These are phyloP conservation scores for Squalus acanthias DNA, from an alignment of 2,797 vertebrate species.

Conservation along the genomic window DNA sequence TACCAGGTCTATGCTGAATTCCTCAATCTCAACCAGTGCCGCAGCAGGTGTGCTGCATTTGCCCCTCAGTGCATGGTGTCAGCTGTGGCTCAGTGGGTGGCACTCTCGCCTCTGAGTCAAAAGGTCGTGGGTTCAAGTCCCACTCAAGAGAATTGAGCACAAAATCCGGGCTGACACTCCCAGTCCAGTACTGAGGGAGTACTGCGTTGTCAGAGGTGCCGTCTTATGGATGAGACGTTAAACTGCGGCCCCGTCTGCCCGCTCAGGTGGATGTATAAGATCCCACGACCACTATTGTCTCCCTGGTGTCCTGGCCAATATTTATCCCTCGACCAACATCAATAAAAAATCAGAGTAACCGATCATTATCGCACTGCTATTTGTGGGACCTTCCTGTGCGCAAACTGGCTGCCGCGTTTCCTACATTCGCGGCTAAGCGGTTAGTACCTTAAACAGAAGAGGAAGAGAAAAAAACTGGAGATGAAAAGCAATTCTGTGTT, in stretches of 20 bases:
- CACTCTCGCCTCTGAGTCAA: background rate
- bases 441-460: background rate
- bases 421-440: background rate
- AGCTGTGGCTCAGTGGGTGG: background rate
- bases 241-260: background rate
- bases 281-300: background rate
- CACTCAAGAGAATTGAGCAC: background rate
- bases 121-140: background rate
- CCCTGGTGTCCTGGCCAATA: background rate
- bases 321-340: background rate
- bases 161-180: background rate
- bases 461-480: background rate
- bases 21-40: background rate
- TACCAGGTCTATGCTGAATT: background rate
- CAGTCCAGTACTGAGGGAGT: background rate
- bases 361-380: background rate
- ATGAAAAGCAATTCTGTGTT: background rate
- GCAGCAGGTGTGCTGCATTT: background rate
- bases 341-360: background rate
- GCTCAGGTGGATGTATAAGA: background rate
- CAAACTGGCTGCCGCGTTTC: background rate
- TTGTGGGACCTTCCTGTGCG: background rate
- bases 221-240: background rate
- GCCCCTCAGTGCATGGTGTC: background rate
- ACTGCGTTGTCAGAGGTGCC: background rate